Evolutionary conservation across 2,113 vertebrate species (phyloP).

Genomic region (Mormyrus iriodes): DNA sequence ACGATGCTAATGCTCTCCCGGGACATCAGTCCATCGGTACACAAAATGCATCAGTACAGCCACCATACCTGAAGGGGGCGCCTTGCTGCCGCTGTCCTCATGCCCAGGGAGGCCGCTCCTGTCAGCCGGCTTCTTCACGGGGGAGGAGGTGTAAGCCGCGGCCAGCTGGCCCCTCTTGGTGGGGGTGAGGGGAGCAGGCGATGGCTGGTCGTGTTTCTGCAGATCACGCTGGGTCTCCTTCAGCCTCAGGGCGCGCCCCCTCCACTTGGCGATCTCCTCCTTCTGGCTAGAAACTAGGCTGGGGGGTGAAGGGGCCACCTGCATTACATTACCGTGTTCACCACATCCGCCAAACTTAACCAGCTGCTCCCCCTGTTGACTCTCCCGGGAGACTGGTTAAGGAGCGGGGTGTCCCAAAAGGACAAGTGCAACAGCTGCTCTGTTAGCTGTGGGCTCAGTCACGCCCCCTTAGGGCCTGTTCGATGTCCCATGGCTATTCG

Average conservation of each 20-base stretch:
- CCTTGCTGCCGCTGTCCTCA: background rate
- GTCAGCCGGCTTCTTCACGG: background rate
- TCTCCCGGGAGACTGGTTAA: background rate
- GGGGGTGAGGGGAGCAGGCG: conserved; percentile 38
- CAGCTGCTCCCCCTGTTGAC: background rate
- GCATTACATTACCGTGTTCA: background rate
- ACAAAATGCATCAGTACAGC: background rate
- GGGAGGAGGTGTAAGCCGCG: background rate
- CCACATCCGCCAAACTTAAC: background rate
- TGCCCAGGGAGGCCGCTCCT: background rate
- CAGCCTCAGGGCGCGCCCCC: conserved; percentile 51
- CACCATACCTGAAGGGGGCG: background rate
- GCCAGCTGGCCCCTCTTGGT: conserved; percentile 37
- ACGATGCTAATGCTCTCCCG: background rate
- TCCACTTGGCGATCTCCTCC: conserved; percentile 59
- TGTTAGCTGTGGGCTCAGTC: background rate
- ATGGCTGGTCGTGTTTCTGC: conserved; percentile 17
- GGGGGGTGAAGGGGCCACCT: background rate
- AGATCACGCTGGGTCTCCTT: conserved; percentile 40
- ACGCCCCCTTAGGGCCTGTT: no score
- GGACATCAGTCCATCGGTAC: no score
- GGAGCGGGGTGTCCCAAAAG: background rate
- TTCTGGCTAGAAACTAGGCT: conserved; percentile 55
- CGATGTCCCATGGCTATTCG: background rate
- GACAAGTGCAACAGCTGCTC: background rate